Conservation (phyloP, 2,113 vertebrate species). For the Zapus hudsonius region DNA sequence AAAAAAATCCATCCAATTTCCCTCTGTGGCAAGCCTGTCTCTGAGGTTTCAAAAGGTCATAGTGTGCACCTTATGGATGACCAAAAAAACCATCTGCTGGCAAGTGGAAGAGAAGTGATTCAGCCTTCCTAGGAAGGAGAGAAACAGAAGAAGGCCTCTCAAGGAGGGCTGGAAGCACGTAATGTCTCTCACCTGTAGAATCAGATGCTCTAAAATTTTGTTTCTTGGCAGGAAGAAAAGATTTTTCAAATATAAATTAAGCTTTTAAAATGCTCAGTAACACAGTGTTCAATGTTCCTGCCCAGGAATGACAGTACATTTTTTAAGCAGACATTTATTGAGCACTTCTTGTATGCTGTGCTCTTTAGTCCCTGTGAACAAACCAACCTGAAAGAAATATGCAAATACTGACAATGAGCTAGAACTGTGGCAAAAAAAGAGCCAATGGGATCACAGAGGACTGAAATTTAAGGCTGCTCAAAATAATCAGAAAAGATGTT, state of each 20-base stretch:
- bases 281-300: background rate
- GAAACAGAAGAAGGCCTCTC: conserved; percentile 23
- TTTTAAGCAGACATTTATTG: background rate
- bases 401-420: background rate
- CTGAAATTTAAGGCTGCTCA: background rate
- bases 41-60: conserved; percentile 26
- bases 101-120: background rate
- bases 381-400: background rate
- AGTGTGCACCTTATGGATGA: conserved; percentile 26
- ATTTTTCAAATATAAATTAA: conserved; percentile 42
- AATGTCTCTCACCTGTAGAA: background rate
- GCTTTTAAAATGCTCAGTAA: background rate
- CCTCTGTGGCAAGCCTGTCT: conserved; percentile 20
- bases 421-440: background rate
- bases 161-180: background rate
- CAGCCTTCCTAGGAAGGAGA: conserved; percentile 13
- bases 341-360: background rate
- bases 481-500: conserved; percentile 18
- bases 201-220: background rate
- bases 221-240: conserved; percentile 7
- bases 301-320: background rate
- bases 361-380: background rate
- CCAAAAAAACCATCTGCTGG: conserved; percentile 35
- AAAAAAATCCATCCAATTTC: conserved; percentile 19
- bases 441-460: background rate